Percentiles rank a stretch among this genome's conserved stretches.
phyloP scores from a whole-genome alignment of 2,113 vertebrate genomes.

The Heterotis niloticus region DNA sequence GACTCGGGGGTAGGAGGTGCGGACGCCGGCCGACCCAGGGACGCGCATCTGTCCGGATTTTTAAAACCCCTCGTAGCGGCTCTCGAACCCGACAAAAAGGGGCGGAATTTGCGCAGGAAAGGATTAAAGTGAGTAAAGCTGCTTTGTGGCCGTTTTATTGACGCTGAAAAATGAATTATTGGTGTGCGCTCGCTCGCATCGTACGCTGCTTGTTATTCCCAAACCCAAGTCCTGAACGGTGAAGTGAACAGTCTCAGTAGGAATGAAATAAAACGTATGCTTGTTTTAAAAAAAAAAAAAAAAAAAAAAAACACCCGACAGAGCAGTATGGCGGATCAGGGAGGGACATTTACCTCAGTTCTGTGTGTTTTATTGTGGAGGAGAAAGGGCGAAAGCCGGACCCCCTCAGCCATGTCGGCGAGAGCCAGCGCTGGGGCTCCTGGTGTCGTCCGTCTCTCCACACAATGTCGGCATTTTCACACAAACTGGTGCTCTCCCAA shows the following conservation, averaged over 20 bases:
- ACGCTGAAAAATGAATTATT: conserved; percentile 3
- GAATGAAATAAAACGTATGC: neutral
- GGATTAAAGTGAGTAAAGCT: conserved; percentile 17
- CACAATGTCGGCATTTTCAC: neutral
- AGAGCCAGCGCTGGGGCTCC: neutral
- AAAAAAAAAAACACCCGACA: neutral
- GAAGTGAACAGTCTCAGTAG: too few relatives aligned
- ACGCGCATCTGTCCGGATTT: conserved; percentile 17
- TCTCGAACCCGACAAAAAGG: neutral
- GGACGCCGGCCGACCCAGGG: neutral
- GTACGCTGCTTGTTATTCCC: conserved; percentile 21
- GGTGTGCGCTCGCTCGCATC: neutral
- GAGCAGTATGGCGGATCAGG: too few relatives aligned
- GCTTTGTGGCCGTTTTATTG: neutral
- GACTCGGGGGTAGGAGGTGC: conserved; percentile 1
- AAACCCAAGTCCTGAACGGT: neutral
- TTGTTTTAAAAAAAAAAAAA: neutral
- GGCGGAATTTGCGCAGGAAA: neutral
- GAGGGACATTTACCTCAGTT: too few relatives aligned
- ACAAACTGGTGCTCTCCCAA: neutral
- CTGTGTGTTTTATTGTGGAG: neutral
- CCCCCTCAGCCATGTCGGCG: neutral
- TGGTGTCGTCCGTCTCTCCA: too few relatives aligned
- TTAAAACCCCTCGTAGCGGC: conserved; percentile 9
- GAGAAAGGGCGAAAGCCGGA: neutral